Conservation (phyloP, 2,888 invertebrate genomes). For the Troides aeacus region DNA sequence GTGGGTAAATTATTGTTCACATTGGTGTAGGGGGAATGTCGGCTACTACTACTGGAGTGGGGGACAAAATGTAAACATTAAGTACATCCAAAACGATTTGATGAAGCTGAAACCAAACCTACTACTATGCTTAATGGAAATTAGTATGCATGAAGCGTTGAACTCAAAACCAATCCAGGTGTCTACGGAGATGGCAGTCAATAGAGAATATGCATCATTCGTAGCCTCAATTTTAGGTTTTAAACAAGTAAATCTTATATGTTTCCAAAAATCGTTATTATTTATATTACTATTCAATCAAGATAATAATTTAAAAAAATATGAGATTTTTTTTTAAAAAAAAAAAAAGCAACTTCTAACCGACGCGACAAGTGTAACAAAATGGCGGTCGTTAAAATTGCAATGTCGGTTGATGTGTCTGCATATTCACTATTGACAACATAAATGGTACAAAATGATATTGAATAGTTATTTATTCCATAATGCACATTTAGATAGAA, state of each 20-base stretch:
- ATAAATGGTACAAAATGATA: background rate
- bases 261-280: too few relatives aligned
- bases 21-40: constrained; percentile 17
- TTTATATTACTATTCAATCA: too few relatives aligned
- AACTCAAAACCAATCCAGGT: background rate
- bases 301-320: background rate
- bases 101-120: background rate
- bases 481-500: constrained; percentile 10
- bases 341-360: background rate
- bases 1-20: constrained; percentile 16
- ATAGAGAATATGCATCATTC: too few relatives aligned
- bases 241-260: too few relatives aligned
- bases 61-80: constrained; percentile 1
- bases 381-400: too few relatives aligned
- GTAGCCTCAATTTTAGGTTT: too few relatives aligned
- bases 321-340: background rate
- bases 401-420: too few relatives aligned
- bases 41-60: constrained; percentile 10
- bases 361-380: too few relatives aligned
- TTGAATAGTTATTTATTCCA: background rate
- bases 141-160: constrained; percentile 14
- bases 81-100: constrained; percentile 1
- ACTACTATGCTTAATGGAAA: background rate
- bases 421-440: background rate
- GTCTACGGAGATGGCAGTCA: background rate